A percentile compares a stretch with the other conserved stretches of the same genome.
Evolutionary conservation across 2,888 invertebrate species (phyloP).

Genomic region (Eugnorisma glareosa): DNA sequence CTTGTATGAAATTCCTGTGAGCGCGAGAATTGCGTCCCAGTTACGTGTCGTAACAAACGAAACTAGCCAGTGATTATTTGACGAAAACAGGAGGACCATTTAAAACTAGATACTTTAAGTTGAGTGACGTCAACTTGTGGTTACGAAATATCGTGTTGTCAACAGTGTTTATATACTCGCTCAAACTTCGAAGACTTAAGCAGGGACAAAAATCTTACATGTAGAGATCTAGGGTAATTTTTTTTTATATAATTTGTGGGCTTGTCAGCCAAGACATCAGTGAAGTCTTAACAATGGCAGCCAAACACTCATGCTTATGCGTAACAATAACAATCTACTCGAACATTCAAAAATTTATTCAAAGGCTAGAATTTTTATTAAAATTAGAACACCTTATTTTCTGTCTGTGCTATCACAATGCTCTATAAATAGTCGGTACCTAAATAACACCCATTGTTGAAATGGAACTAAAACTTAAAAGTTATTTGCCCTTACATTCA

Average conservation of each 20-base stretch:
- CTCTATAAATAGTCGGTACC: constrained; percentile 26
- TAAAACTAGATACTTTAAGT: constrained; percentile 33
- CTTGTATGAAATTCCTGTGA: constrained; percentile 80
- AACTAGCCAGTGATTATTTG: constrained; percentile 55
- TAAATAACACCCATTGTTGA: constrained; percentile 34
- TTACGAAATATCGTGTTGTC: neutral
- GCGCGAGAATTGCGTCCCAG: constrained; percentile 77
- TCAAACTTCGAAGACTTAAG: neutral
- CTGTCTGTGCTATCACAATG: constrained; percentile 15
- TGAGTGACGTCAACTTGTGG: constrained; percentile 1
- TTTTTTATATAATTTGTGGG: neutral
- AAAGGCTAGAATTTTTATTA: constrained; percentile 31
- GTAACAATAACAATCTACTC: neutral
- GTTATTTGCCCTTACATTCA: constrained; percentile 57
- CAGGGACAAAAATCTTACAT: neutral
- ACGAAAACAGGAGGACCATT: constrained; percentile 42
- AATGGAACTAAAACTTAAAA: constrained; percentile 8
- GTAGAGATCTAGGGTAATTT: neutral
- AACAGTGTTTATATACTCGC: neutral
- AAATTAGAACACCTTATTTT: constrained; percentile 13
- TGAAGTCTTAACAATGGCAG: neutral
- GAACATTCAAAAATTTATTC: constrained; percentile 27
- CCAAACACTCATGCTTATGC: constrained; percentile 10
- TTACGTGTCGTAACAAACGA: constrained; percentile 78
- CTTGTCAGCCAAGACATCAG: neutral